These are phyloP conservation scores for Plumapathes pennacea DNA, from an alignment of 92 coral and sea anemone species.

Conservation along the genomic window DNA sequence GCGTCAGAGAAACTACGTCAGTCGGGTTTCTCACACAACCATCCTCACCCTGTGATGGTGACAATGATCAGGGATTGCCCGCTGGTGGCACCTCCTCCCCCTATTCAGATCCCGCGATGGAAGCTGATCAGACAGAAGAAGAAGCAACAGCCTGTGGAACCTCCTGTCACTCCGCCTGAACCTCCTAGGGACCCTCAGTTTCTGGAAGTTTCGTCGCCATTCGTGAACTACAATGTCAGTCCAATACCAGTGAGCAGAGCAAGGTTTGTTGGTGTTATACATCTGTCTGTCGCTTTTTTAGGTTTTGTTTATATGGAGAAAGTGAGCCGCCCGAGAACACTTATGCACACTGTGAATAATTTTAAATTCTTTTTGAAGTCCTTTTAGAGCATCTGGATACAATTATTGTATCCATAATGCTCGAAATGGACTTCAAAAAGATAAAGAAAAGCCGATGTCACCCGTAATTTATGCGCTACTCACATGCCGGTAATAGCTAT, in stretches of 20 bases:
- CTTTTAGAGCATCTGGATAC: too few relatives aligned
- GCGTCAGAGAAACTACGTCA: constrained; percentile 98
- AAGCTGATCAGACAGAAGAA: constrained; percentile 96
- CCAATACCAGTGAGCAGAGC: constrained; percentile 98
- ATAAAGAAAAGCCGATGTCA: too few relatives aligned
- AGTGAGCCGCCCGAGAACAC: too few relatives aligned
- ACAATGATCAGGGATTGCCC: constrained; percentile 88
- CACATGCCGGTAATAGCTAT: too few relatives aligned
- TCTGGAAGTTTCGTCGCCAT: constrained; percentile 90
- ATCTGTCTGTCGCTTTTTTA: too few relatives aligned
- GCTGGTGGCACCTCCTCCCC: constrained; percentile 97
- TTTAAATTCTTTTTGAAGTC: too few relatives aligned
- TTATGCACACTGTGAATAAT: too few relatives aligned
- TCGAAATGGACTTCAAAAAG: too few relatives aligned
- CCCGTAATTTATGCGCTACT: too few relatives aligned
- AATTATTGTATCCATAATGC: too few relatives aligned
- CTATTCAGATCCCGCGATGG: constrained; percentile 96
- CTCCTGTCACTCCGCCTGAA: constrained; percentile 84
- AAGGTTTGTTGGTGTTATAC: too few relatives aligned
- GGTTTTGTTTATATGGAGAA: too few relatives aligned
- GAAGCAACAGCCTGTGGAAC: constrained; percentile 80
- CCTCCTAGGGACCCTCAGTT: constrained; percentile 98
- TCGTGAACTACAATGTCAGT: constrained; percentile 91
- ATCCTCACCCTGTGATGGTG: constrained; percentile 92
- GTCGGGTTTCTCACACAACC: constrained; percentile 93